Percentiles rank a stretch among this genome's conserved stretches.
phyloP scores from a whole-genome alignment of 2,113 vertebrate species.

The Urocolius indicus region DNA sequence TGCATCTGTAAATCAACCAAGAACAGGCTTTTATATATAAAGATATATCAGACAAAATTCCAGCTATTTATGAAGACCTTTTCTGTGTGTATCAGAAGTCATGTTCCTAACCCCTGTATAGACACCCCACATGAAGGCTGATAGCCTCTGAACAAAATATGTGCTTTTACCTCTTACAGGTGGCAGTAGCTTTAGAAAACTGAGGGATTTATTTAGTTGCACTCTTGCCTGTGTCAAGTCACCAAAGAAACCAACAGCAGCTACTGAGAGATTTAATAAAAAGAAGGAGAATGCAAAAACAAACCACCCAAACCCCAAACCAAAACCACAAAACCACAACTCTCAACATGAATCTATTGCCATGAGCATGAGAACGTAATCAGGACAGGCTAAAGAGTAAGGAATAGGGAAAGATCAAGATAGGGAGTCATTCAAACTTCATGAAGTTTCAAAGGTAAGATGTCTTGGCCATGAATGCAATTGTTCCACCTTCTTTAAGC shows the following conservation, averaged over 20 bases:
- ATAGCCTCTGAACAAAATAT: background rate
- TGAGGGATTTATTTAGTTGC: background rate
- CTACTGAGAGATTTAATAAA: background rate
- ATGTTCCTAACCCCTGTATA: background rate
- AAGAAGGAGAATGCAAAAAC: background rate
- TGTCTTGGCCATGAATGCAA: background rate
- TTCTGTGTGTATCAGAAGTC: background rate
- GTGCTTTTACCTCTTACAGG: background rate
- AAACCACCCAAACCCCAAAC: background rate
- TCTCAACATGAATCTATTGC: background rate
- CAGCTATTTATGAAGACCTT: background rate
- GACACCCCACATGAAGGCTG: background rate
- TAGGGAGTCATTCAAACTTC: background rate
- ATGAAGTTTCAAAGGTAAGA: background rate
- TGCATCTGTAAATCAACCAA: background rate
- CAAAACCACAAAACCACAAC: background rate
- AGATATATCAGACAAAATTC: background rate
- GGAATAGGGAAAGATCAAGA: background rate
- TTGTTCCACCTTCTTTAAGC: background rate
- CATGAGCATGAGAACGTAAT: background rate
- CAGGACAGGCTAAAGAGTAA: background rate
- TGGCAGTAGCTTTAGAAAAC: background rate
- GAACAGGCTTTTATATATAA: background rate
- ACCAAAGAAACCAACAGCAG: background rate
- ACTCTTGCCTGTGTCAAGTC: background rate